A percentile compares a stretch with the other conserved stretches of the same genome.
These are phyloP conservation scores for Ivindomyrus marchei DNA, from an alignment of 2,113 vertebrate species.

Conservation along the genomic window DNA sequence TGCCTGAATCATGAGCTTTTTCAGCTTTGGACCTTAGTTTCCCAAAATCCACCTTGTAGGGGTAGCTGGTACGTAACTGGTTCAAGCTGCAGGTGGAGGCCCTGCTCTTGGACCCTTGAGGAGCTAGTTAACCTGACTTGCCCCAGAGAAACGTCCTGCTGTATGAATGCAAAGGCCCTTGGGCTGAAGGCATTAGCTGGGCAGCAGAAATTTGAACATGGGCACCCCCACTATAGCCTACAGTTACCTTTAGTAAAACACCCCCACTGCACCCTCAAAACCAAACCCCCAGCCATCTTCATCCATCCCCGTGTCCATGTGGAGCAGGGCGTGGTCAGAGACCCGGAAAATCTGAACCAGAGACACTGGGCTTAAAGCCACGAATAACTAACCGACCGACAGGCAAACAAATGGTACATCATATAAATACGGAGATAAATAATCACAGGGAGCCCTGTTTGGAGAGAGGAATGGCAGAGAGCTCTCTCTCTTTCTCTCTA, in stretches of 20 bases:
- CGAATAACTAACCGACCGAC: background rate
- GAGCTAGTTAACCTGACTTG: background rate
- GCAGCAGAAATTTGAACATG: background rate
- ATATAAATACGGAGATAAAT: background rate
- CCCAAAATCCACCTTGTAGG: background rate
- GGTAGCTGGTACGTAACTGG: background rate
- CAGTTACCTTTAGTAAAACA: background rate
- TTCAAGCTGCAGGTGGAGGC: background rate
- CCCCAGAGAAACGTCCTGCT: background rate
- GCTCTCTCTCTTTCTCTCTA: background rate
- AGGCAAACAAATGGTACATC: background rate
- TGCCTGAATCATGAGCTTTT: background rate
- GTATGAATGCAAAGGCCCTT: background rate
- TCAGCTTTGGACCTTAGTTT: background rate
- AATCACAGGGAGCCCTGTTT: background rate
- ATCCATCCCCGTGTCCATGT: background rate
- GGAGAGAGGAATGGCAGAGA: background rate
- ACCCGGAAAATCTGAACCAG: background rate
- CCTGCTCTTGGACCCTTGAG: background rate
- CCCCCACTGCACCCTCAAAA: background rate
- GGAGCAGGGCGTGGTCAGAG: background rate
- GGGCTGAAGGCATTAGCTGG: background rate
- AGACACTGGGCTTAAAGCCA: background rate
- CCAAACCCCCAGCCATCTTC: background rate
- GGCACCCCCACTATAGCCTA: background rate